Conservation (phyloP, 2,113 vertebrate genomes). For the Hypanus sabinus region DNA sequence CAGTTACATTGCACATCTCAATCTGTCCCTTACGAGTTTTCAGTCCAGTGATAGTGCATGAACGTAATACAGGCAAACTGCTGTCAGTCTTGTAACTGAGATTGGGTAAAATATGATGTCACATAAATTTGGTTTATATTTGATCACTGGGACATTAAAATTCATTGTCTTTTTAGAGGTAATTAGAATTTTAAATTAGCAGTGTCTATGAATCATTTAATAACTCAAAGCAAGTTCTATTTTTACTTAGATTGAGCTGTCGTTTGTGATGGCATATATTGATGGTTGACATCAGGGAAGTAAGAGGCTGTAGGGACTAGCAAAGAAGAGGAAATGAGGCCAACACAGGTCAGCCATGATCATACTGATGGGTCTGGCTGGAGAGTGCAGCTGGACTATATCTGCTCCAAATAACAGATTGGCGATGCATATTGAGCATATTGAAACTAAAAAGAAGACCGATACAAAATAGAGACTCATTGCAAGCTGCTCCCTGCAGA, state of each 20-base stretch:
- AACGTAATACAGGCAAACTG: background rate
- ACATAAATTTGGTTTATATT: background rate
- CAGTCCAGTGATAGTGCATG: background rate
- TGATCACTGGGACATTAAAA: background rate
- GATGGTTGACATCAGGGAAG: too few species aligned
- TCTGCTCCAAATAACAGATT: too few species aligned
- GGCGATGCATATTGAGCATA: too few species aligned
- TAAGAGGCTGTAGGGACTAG: too few species aligned
- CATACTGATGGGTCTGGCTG: too few species aligned
- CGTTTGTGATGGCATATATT: background rate
- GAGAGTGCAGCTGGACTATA: too few species aligned
- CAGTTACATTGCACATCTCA: background rate
- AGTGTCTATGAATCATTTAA: background rate
- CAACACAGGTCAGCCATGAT: too few species aligned
- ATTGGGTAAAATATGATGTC: background rate
- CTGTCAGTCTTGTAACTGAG: background rate
- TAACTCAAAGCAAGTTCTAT: background rate
- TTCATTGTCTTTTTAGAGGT: background rate
- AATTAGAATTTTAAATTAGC: background rate
- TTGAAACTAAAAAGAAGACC: too few species aligned
- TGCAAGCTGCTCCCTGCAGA: too few species aligned
- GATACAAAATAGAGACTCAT: too few species aligned
- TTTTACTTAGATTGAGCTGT: background rate
- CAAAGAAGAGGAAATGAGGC: too few species aligned
- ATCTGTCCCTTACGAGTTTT: background rate